Evolutionary conservation across 2,888 invertebrate species (phyloP), one percentile per base, ranked within the genome.

Genomic region (Nomada ruficornis): DNA sequence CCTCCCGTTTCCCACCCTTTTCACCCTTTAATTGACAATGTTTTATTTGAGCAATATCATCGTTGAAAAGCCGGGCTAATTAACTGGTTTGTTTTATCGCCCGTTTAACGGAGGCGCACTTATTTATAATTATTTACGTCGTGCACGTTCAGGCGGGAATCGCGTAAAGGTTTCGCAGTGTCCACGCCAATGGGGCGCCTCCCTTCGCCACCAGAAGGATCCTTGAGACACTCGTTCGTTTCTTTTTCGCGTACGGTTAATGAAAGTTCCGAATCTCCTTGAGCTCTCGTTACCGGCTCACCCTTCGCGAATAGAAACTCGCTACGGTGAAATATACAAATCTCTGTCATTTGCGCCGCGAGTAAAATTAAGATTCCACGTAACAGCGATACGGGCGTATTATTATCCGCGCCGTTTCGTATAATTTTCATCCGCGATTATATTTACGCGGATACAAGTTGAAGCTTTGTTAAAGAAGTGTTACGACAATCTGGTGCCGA

Each of bases 151-250:
- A 4, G 63, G n/a, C 20, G 11, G 18, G 23, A 18, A n/a, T 18
- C 15, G 1, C 1, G 36, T 18, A 29, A 64, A 42, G 65, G 54
- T 69, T 60, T 55, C 13, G 5, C 0, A 0, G 26, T 7, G 54
- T 69, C 73, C 62, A 85, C 86, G 86, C 87, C 87, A 82, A 85
- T 86, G 86, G 74, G 75, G 71, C 70, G 68, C 76, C 77, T 80
- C 70, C 71, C 76, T 81, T 73, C 57, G 85, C 80, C 72, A 63
- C 68, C 68, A 42, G 36, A 50, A 52, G 63, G 73, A 81, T 83
- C 83, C 83, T 83, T 83, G 83, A 78, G 75, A 70, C 77, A 67
- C 70, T 44, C 55, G 77, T 77, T 79, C 72, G 44, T 74, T 26
- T 83, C 65, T 78, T 79, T 82, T 83, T 65, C 83, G n/a, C 57